Percentiles rank a stretch among this genome's conserved stretches.
Evolutionary conservation across 2,797 vertebrate species (phyloP).

Genomic region (Halcyon badia): DNA sequence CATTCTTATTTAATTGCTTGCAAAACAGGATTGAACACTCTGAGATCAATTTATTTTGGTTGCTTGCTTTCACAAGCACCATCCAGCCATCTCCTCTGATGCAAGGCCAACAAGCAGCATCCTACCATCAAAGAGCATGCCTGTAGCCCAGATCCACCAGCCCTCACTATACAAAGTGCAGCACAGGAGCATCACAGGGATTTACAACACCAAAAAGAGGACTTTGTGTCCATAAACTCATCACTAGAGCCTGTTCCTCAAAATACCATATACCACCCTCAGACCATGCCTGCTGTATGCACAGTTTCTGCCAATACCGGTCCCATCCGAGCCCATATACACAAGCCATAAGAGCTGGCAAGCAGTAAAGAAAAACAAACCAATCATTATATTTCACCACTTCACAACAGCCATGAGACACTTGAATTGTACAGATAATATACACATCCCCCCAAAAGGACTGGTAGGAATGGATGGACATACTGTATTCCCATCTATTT

Average conservation of each 20-base stretch:
- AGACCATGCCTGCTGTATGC: background rate
- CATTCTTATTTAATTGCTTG: conserved; percentile 39
- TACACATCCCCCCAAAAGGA: background rate
- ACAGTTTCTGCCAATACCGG: background rate
- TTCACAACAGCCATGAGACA: background rate
- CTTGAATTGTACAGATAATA: background rate
- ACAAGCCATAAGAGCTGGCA: background rate
- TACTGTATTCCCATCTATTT: background rate
- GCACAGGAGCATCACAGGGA: background rate
- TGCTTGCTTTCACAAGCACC: background rate
- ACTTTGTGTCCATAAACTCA: background rate
- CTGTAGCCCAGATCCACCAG: background rate
- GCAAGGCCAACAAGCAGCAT: background rate
- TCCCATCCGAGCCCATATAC: background rate
- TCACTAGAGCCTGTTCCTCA: background rate
- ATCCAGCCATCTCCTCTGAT: background rate
- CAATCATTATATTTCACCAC: background rate
- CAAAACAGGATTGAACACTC: conserved; percentile 44
- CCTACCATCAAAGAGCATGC: background rate
- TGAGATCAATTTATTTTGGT: conserved; percentile 15
- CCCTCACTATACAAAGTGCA: background rate
- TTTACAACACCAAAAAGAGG: background rate
- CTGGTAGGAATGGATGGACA: background rate
- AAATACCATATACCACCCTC: background rate
- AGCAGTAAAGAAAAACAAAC: background rate